Percentiles rank a stretch among this genome's conserved stretches.
These are phyloP conservation scores for Idris sp. DNA, from an alignment of 1,140 invertebrate genomes.

Conservation along the genomic window DNA sequence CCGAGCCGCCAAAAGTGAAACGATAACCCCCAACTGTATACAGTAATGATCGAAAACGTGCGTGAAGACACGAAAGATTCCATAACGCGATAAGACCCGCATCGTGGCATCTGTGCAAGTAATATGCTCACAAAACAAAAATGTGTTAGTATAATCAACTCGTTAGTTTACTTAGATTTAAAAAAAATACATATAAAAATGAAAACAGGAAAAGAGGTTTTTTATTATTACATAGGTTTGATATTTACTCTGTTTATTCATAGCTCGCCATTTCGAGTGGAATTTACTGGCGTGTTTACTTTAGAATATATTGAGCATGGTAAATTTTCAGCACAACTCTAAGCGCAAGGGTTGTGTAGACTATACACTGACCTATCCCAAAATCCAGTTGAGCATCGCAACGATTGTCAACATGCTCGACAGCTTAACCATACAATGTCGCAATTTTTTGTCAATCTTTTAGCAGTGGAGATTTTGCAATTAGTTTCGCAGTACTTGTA, in stretches of 20 bases:
- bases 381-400: conserved; percentile 46
- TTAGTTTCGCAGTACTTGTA: conserved; percentile 51
- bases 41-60: conserved; percentile 67
- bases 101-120: conserved; percentile 54
- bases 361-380: conserved; percentile 56
- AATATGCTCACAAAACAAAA: conserved; percentile 8
- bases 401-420: conserved; percentile 27
- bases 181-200: too few species aligned
- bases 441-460: conserved; percentile 31
- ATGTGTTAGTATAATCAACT: too few species aligned
- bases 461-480: conserved; percentile 50
- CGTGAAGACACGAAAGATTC: conserved; percentile 57
- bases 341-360: conserved; percentile 35
- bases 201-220: too few species aligned
- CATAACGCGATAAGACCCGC: conserved; percentile 62
- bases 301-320: conserved; percentile 49
- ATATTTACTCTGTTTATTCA: not conserved
- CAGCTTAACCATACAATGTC: conserved; percentile 27
- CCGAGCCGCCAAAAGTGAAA: conserved; percentile 65
- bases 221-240: too few species aligned
- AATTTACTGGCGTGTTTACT: conserved; percentile 49
- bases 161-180: too few species aligned
- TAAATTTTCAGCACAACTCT: conserved; percentile 49
- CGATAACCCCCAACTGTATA: conserved; percentile 64
- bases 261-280: not conserved